Evolutionary conservation across 2,113 vertebrate species (phyloP), one percentile per base, ranked within the genome.

Genomic region (Athene cunicularia): DNA sequence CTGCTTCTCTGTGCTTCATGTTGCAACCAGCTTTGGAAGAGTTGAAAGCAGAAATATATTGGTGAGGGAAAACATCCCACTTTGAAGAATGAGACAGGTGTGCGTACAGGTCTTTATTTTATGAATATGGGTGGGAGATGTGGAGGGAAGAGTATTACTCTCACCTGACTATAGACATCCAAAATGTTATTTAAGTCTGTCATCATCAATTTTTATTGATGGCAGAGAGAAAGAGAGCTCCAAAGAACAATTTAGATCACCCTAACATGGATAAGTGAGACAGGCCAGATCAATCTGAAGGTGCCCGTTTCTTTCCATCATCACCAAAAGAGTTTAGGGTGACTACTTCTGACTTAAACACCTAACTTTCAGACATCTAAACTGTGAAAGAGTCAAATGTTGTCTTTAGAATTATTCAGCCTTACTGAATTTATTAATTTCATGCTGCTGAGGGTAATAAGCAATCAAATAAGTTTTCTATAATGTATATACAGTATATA

Each of bases 401-500:
- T 74, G 21, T 43, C 27, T 76, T 81, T 49, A 73, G 15, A 88
- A 82, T 70, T 64, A 62, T 60, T 60, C 35, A 82, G 35, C 47
- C 24, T 41, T 70, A 55, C 21, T 50, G 28, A 93, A 82, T 7
- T 33, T 11, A 45, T 60, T 56, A 8, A 55, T 79, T 60, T 74
- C 6, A 41, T 35, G 16, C 14, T 86, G n/a, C 28, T 88, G 23
- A 90, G 13, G 11, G 2, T 62, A 68, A 56, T n/a, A 59, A 11
- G 8, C 39, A 60, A 32, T 26, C 26, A 72, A 37, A 0, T 43
- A 92, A 59, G 26, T 7, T 55, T 67, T 79, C 32, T 74, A 13
- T 33, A 68, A 76, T 1, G 1, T 26, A 55, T 10, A 12, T n/a
- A 5, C n/a, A n/a, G n/a, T n/a, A n/a, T n/a, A n/a, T n/a, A n/a